Percentiles rank a stretch among this genome's conserved stretches.
These are phyloP conservation scores for Aethes cnicana DNA, from an alignment of 2,888 invertebrate genomes.

Conservation along the genomic window DNA sequence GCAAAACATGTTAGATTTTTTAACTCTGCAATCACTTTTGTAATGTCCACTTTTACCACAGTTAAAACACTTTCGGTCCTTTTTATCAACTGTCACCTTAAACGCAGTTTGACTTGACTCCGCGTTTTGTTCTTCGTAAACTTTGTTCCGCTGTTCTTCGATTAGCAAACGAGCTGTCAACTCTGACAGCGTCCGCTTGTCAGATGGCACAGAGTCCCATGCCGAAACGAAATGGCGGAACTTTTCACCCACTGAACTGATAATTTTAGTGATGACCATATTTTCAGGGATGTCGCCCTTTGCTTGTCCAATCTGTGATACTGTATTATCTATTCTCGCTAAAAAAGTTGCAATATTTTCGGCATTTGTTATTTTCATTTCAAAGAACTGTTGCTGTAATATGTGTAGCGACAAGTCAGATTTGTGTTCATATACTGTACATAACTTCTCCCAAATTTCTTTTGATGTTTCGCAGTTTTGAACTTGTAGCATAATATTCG, in stretches of 20 bases:
- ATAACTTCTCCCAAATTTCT: not conserved
- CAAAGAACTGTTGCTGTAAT: not conserved
- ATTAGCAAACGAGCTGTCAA: constrained; percentile 12
- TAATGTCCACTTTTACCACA: too few relatives aligned
- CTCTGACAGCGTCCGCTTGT: constrained; percentile 4
- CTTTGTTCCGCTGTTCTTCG: constrained; percentile 17
- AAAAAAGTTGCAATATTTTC: not conserved
- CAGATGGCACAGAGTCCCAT: constrained; percentile 4
- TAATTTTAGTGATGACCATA: not conserved
- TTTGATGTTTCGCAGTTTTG: too few relatives aligned
- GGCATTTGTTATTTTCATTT: not conserved
- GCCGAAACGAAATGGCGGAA: constrained; percentile 16
- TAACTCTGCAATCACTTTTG: too few relatives aligned
- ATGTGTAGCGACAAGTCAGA: not conserved
- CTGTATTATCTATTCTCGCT: not conserved
- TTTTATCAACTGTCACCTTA: too few relatives aligned
- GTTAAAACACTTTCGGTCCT: too few relatives aligned
- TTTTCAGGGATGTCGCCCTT: not conserved
- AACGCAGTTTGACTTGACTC: too few relatives aligned
- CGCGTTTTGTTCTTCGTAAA: constrained; percentile 11
- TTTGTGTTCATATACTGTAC: not conserved
- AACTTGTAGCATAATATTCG: not conserved
- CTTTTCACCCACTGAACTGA: constrained; percentile 6
- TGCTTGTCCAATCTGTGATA: not conserved
- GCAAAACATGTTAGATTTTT: too few relatives aligned